Percentiles rank a stretch among this genome's conserved stretches.
phyloP scores from a whole-genome alignment of 2,888 invertebrate species.

The Acleris sparsana region DNA sequence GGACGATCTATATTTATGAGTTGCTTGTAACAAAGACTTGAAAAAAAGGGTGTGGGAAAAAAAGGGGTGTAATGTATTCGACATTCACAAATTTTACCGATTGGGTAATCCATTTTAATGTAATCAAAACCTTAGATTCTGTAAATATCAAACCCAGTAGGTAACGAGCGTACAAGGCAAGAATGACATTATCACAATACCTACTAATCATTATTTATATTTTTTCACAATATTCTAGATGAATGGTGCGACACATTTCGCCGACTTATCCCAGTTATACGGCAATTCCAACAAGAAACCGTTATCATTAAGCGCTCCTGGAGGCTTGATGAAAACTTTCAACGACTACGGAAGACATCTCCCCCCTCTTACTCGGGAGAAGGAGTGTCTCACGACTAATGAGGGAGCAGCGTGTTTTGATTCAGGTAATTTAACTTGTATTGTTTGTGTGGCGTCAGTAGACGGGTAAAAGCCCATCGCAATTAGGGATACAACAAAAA shows the following conservation, averaged over 20 bases:
- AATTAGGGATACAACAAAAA: too few species aligned
- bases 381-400: slow-evolving; percentile 85
- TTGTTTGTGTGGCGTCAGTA: not conserved
- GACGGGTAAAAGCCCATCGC: too few species aligned
- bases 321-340: slow-evolving; percentile 86
- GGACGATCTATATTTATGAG: not conserved
- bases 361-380: slow-evolving; percentile 85
- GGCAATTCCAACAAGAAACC: slow-evolving; percentile 86
- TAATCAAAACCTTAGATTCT: too few species aligned
- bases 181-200: too few species aligned
- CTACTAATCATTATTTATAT: not conserved
- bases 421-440: slow-evolving; percentile 75
- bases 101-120: too few species aligned
- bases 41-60: not conserved
- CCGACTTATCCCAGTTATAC: slow-evolving; percentile 90
- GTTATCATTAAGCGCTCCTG: slow-evolving; percentile 82
- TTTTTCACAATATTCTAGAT: slow-evolving; percentile 73
- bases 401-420: slow-evolving; percentile 87
- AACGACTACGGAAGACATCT: slow-evolving; percentile 86
- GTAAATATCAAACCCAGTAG: too few species aligned
- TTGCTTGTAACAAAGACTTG: not conserved
- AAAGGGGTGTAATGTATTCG: too few species aligned
- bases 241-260: slow-evolving; percentile 89
- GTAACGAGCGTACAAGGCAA: too few species aligned
- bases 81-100: too few species aligned